Evolutionary conservation across 1,140 invertebrate genomes (phyloP).

Genomic region (Heliconius hewitsoni): DNA sequence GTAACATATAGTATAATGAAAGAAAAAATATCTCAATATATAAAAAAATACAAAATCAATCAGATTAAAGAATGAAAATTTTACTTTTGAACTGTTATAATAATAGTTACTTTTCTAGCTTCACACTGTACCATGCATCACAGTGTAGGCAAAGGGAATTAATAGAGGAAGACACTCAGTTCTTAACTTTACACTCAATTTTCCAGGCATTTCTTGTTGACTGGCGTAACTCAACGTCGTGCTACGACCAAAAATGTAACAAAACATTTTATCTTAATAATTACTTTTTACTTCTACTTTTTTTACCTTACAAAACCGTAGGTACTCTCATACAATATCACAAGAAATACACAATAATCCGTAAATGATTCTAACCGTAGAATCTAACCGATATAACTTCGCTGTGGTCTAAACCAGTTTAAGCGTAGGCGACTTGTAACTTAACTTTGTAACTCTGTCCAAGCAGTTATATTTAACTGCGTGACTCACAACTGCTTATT

Average conservation of each 20-base stretch:
- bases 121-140: no score
- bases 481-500: not conserved
- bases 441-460: not conserved
- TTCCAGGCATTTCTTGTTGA: no score
- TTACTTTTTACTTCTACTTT: not conserved
- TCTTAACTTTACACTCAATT: not conserved
- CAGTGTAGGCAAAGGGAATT: not conserved
- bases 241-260: no score
- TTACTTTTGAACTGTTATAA: no score
- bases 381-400: not conserved
- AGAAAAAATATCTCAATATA: no score
- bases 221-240: no score
- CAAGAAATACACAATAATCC: not conserved
- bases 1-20: no score
- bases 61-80: no score
- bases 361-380: not conserved
- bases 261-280: not conserved
- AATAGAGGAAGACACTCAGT: not conserved
- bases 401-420: conserved; percentile 13
- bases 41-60: no score
- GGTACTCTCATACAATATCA: not conserved
- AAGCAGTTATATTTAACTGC: not conserved
- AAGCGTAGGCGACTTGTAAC: not conserved
- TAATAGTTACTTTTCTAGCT: no score
- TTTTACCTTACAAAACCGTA: not conserved